Evolutionary conservation across 2,797 vertebrate genomes (phyloP), one percentile per base, ranked within the genome.

Genomic region (Lindbergichthys nudifrons): DNA sequence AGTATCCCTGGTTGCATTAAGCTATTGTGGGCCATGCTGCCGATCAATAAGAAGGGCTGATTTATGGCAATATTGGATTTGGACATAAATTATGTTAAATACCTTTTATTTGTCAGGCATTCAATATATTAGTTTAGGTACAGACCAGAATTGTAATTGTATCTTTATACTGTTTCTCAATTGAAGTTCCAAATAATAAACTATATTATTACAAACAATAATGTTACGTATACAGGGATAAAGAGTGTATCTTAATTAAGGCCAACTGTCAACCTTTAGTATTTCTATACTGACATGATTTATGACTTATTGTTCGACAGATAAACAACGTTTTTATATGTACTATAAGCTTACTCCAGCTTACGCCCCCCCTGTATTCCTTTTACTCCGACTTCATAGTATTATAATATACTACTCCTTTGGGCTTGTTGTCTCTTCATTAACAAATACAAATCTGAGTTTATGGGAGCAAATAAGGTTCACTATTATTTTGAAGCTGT

Each of bases 361-460:
- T 1, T 41, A 62, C 46, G 52, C 12, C 6, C 14, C 19, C 43
- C 11, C 15, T 50, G 15, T 32, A 46, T 45, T 78, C 48, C 5
- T 53, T 68, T 66, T 65, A 72, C 36, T 68, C 26, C 32, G 46
- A 54, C 32, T 36, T 12, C 14, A 54, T 57, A 36, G 36, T 21
- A 41, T 51, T 51, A 43, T 23, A 32, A 47, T n/a, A 57, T 56
- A 47, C 13, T 36, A 66, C 65, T 48, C 36, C 39, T 65, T 18
- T 46, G 14, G 63, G 45, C 19, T 41, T 60, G 54, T 51, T 19
- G 56, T 47, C 69, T 26, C 45, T 46, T 74, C 39, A 42, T 63
- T 21, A 71, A 56, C 75, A 65, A 72, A 69, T 64, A 48, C 73
- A 63, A 74, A 71, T 75, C 50, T 65, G 32, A 36, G 32, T 36